Evolutionary conservation across 2,797 vertebrate species (phyloP).

Genomic region (Allobates femoralis): DNA sequence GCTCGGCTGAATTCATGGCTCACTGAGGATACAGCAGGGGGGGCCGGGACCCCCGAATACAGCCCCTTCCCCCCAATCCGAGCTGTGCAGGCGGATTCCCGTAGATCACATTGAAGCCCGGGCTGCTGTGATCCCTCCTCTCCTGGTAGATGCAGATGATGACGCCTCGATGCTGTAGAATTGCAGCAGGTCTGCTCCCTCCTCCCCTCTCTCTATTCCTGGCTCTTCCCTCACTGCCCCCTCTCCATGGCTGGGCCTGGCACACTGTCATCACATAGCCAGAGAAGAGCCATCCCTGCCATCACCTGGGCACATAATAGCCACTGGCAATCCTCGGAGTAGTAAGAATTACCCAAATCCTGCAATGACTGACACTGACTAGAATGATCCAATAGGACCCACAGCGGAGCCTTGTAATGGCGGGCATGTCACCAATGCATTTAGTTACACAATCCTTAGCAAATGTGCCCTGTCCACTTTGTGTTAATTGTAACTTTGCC

Average conservation of each 20-base stretch:
- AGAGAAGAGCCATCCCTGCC: too few relatives aligned
- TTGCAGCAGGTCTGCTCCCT: conserved; percentile 76
- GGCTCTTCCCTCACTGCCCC: conserved; percentile 67
- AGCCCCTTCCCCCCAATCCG: conserved; percentile 53
- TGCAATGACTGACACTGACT: too few relatives aligned
- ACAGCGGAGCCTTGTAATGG: too few relatives aligned
- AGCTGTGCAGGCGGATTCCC: conserved; percentile 36
- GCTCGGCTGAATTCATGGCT: conserved; percentile 92
- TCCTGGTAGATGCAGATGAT: conserved; percentile 79
- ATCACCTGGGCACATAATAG: too few relatives aligned
- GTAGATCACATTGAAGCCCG: conserved; percentile 72
- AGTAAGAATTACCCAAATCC: too few relatives aligned
- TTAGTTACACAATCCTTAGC: too few relatives aligned
- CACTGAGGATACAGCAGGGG: conserved; percentile 58
- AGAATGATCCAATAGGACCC: too few relatives aligned
- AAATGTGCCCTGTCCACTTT: too few relatives aligned
- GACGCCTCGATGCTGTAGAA: conserved; percentile 80
- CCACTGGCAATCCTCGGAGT: too few relatives aligned
- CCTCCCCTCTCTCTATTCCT: conserved; percentile 64
- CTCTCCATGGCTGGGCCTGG: conserved; percentile 73
- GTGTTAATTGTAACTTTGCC: too few relatives aligned
- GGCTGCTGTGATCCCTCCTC: conserved; percentile 72
- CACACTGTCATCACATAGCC: conserved; percentile 80
- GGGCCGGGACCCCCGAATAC: conserved; percentile 56
- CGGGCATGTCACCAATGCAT: too few relatives aligned